Conservation (phyloP, 2,888 invertebrate genomes). For the Ethmia dodecea region DNA sequence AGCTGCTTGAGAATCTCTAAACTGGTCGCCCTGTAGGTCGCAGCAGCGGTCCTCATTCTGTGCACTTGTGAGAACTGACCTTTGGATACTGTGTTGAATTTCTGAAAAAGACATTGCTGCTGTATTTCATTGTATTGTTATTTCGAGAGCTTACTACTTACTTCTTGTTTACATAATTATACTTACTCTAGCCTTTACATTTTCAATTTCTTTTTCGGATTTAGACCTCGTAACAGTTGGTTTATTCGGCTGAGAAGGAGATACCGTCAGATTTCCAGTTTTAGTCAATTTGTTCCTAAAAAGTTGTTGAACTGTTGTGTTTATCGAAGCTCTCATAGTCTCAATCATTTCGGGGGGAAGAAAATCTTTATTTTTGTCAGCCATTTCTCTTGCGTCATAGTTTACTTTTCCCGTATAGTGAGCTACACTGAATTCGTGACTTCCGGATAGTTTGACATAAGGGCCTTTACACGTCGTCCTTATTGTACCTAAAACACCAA, state of each 20-base stretch:
- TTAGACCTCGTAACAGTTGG: slow-evolving; percentile 45
- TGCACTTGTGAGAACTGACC: slow-evolving; percentile 92
- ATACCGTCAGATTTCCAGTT: slow-evolving; percentile 88
- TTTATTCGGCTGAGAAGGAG: slow-evolving; percentile 53
- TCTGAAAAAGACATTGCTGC: slow-evolving; percentile 55
- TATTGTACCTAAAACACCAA: slow-evolving; percentile 74
- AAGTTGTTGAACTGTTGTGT: slow-evolving; percentile 83
- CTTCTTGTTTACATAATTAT: no score
- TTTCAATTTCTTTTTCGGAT: slow-evolving; percentile 66
- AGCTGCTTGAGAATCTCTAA: slow-evolving; percentile 91
- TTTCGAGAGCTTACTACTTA: no score
- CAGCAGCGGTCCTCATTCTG: slow-evolving; percentile 89
- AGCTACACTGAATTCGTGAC: slow-evolving; percentile 88
- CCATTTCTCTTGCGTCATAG: slow-evolving; percentile 90
- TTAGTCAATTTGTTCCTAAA: slow-evolving; percentile 91
- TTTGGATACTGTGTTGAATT: slow-evolving; percentile 83
- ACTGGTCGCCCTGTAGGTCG: slow-evolving; percentile 90
- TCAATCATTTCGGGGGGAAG: slow-evolving; percentile 94
- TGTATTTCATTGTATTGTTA: neutral
- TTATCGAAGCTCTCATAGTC: slow-evolving; percentile 86
- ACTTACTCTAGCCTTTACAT: slow-evolving; percentile 73
- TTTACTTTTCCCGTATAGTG: slow-evolving; percentile 94
- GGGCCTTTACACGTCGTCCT: slow-evolving; percentile 70
- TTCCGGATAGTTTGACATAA: slow-evolving; percentile 75
- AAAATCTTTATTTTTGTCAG: slow-evolving; percentile 94